Conservation (phyloP, 2,888 invertebrate genomes). For the Dexiosoma caninum region DNA sequence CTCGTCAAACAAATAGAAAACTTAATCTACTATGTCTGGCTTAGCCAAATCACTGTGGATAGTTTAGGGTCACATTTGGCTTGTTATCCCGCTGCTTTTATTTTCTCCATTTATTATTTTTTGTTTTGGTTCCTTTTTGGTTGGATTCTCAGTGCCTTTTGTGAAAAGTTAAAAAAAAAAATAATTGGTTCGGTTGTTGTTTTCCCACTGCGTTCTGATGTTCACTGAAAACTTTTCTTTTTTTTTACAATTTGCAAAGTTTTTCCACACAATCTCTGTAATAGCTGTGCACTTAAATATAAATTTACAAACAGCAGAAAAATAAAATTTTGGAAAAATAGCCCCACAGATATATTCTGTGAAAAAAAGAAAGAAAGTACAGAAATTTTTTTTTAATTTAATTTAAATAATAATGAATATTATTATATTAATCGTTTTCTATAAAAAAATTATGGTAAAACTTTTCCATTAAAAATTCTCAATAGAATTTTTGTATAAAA, state of each 20-base stretch:
- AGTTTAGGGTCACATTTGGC: slow-evolving; percentile 49
- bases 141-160: background rate
- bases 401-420: no score
- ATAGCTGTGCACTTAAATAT: no score
- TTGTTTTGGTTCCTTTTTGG: background rate
- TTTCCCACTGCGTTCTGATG: slow-evolving; percentile 29
- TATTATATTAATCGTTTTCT: no score
- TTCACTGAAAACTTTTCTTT: background rate
- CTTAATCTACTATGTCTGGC: background rate
- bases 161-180: slow-evolving; percentile 29
- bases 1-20: background rate
- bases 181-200: slow-evolving; percentile 16
- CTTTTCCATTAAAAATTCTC: background rate
- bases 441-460: background rate
- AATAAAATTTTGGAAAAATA: no score
- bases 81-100: slow-evolving; percentile 13
- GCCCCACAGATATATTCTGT: background rate
- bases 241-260: background rate
- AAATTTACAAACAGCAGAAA: no score
- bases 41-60: slow-evolving; percentile 52
- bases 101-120: background rate
- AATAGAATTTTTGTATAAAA: background rate
- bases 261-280: background rate
- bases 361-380: background rate
- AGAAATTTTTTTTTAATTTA: no score